A percentile compares a stretch with the other conserved stretches of the same genome.
Conservation (phyloP, 2,113 vertebrate species). For the Irena cyanogastra region DNA sequence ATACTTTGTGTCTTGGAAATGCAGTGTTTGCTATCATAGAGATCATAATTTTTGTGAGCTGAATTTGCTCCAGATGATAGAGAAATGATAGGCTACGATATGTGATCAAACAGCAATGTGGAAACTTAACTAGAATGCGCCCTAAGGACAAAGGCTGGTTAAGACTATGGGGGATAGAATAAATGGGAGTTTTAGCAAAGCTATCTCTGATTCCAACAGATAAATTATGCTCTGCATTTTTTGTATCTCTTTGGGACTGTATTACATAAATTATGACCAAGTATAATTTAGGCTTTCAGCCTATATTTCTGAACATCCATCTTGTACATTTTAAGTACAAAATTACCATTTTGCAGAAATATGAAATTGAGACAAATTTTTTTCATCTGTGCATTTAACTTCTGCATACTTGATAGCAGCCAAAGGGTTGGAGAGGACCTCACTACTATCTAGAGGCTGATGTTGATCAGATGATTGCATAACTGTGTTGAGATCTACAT, state of each 20-base stretch:
- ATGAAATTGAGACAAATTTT: constrained; percentile 83
- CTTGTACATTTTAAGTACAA: constrained; percentile 85
- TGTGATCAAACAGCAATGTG: constrained; percentile 74
- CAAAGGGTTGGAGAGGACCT: constrained; percentile 76
- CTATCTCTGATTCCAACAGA: constrained; percentile 87
- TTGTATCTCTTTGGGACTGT: constrained; percentile 88
- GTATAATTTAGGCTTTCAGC: constrained; percentile 96
- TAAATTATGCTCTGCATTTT: constrained; percentile 86
- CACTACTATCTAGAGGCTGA: constrained; percentile 75
- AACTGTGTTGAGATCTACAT: constrained; percentile 61
- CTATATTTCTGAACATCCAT: constrained; percentile 89
- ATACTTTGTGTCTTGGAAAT: constrained; percentile 69
- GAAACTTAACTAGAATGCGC: constrained; percentile 75
- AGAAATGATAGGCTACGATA: constrained; percentile 74
- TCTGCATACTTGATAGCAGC: constrained; percentile 82
- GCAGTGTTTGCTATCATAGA: constrained; percentile 60
- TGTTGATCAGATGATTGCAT: constrained; percentile 52
- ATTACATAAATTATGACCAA: constrained; percentile 95
- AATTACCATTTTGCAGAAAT: constrained; percentile 89
- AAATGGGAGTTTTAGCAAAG: constrained; percentile 84
- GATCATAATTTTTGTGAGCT: constrained; percentile 68
- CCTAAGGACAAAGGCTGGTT: constrained; percentile 77
- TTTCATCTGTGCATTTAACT: constrained; percentile 81
- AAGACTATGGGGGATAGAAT: constrained; percentile 79
- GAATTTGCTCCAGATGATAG: constrained; percentile 70